A percentile compares a stretch with the other conserved stretches of the same genome.
These are phyloP conservation scores for Drosophila albomicans DNA, from an alignment of 1,140 invertebrate genomes.

Conservation along the genomic window DNA sequence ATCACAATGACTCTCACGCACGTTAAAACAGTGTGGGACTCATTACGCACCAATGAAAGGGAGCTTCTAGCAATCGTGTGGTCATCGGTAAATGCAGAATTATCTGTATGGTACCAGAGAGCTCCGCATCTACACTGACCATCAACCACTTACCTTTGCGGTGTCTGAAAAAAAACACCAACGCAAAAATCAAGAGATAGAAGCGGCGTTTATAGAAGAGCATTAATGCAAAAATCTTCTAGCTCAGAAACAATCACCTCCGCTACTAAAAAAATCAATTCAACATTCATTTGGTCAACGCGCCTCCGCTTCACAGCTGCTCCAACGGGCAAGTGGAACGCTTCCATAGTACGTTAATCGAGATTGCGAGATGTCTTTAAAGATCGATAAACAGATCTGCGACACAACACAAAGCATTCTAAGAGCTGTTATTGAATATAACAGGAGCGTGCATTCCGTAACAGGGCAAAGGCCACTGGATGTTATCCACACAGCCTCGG, in stretches of 20 bases:
- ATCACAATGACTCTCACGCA: constrained; percentile 27
- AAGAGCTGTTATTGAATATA: background rate
- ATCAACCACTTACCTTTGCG: constrained; percentile 1
- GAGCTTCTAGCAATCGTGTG: background rate
- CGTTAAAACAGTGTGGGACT: constrained; percentile 14
- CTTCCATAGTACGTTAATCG: background rate
- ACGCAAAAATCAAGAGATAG: constrained; percentile 2
- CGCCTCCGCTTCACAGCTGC: background rate
- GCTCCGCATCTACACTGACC: background rate
- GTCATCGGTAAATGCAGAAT: background rate
- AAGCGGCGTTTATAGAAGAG: too few relatives aligned
- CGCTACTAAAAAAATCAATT: too few relatives aligned
- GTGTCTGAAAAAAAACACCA: constrained; percentile 5
- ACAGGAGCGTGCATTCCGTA: background rate
- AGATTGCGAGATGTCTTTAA: constrained; percentile 9
- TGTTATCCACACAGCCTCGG: background rate
- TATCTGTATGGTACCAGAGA: constrained; percentile 1
- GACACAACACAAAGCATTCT: background rate
- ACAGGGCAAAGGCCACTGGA: background rate
- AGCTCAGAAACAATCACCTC: too few relatives aligned
- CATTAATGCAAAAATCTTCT: constrained; percentile 2
- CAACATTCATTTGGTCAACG: background rate
- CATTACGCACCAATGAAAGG: constrained; percentile 7
- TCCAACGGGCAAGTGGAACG: constrained; percentile 8
- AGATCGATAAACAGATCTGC: constrained; percentile 12